Evolutionary conservation across 1,140 invertebrate genomes (phyloP), one percentile per base, ranked within the genome.

Genomic region (Anthonomus grandis): DNA sequence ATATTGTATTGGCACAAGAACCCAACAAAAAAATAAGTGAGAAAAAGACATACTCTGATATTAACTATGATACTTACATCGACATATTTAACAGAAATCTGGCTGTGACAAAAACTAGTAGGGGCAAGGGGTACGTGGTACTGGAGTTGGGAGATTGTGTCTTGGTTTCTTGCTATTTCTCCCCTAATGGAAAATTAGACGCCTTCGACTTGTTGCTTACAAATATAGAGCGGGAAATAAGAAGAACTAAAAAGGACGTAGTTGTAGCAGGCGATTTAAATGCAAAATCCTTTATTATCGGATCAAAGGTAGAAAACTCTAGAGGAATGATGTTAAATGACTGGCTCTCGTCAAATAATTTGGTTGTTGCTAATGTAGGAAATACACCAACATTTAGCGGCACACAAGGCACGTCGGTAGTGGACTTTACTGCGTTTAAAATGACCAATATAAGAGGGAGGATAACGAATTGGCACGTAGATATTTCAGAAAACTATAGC

Each of bases 231-330:
- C 21, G 15, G 15, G 15, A 52, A n/a, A 10, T 39, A 6, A 15
- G 8, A 6, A 39, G 37, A 4, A 9, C 5, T 4, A 8, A 23
- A 0, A 22, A 44, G 10, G 9, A 15, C 15, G 22, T 54, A 10
- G n/a, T 54, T 4, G 22, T 54, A 5, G 51, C 8, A 12, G 51
- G 42, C 48, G 51, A 54, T 21, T 21, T 49, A 10, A 54, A 54
- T 39, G 38, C 51, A 18, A 54, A 54, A 46, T 15, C 21, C 15
- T 3, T 4, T 8, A 9, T 46, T 15, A 12, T 23, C 19, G 51
- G 51, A 23, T 54, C 51, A 8, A 24, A 21, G 17, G 18, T 6
- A 5, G n/a, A 13, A 4, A 36, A 54, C 37, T 6, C 5, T 4
- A 48, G 42, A 27, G 51, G 51, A 22, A 15, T 8, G 17, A 54